phyloP scores from a whole-genome alignment of 2,888 invertebrate genomes.

The Rhagophthalmus giganteus region DNA sequence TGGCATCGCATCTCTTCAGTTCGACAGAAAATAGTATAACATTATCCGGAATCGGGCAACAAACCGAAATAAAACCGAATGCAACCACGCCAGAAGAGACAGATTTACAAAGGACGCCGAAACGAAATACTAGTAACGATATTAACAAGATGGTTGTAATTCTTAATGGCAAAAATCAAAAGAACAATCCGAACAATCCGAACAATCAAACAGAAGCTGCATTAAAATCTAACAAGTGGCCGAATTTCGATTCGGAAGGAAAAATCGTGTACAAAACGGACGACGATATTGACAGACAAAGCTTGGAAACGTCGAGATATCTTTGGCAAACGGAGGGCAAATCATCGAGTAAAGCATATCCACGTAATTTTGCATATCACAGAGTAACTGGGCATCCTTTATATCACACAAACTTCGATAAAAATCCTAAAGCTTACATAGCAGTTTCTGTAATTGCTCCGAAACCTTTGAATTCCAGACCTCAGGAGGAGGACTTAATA shows the following conservation, averaged over 20 bases:
- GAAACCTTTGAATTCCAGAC: conserved; percentile 40
- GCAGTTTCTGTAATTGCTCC: conserved; percentile 55
- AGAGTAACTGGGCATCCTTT: conserved; percentile 52
- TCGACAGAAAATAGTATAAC: not conserved
- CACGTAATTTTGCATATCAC: conserved; percentile 54
- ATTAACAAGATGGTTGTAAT: conserved; percentile 21
- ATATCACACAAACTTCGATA: conserved; percentile 43
- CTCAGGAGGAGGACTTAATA: conserved; percentile 36
- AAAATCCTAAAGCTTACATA: conserved; percentile 53
- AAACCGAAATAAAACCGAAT: not conserved
- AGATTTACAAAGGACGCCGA: not conserved
- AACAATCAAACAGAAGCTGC: conserved; percentile 20
- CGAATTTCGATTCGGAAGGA: conserved; percentile 26
- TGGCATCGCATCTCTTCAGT: not conserved
- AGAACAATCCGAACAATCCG: too few species aligned
- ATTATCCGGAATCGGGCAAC: conserved; percentile 6
- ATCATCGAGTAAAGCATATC: conserved; percentile 40
- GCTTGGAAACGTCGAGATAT: conserved; percentile 30
- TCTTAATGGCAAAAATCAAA: conserved; percentile 13
- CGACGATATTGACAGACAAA: conserved; percentile 16
- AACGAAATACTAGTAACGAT: conserved; percentile 3
- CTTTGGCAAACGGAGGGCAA: conserved; percentile 36
- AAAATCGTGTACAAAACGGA: conserved; percentile 20
- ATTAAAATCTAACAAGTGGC: conserved; percentile 30
- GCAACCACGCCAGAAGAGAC: not conserved